Base-by-base conservation (phyloP, 2,113 vertebrate species). In the Propithecus coquereli region DNA sequence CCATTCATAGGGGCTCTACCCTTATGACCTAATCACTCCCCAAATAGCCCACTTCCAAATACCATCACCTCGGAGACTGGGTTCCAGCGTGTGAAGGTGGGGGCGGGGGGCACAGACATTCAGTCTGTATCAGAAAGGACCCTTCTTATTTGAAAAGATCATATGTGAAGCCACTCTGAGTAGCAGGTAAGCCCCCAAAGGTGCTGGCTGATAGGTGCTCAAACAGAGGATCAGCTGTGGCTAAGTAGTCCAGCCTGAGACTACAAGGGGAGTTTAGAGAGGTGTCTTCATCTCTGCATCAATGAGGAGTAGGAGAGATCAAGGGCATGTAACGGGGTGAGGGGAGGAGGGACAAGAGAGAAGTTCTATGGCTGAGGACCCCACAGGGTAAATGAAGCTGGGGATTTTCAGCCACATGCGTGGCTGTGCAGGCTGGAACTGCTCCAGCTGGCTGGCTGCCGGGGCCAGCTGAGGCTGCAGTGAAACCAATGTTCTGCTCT, bases 321-420 rank as follows among this genome's bases (percentile, higher is more conserved):
- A 40, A 34, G 18, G 14, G 30, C 8, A 20, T 70, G 25, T 2
- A 81, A 43, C 7, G 22, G 32, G 57, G 34, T 50, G 14, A 8
- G 40, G 54, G 40, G 59, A 70, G 27, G n/a, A 81, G 37, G 68
- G 12, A n/a, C 43, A 37, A 37, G 32, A 40, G 23, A 59, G 65
- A 12, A 12, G 32, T 22, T 20, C 43, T 66, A 4, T 43, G 90
- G n/a, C 52, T n/a, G 52, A 68, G n/a, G 30, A 77, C 45, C 10
- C 1, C 23, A 0, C 0, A 4, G 57, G 23, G 40, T 4, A 13
- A 27, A 34, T 16, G 27, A 5, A 43, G 17, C 57, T 93, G 34
- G 65, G 70, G 57, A 18, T 73, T 76, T 76, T 17, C 73, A 47
- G 43, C 59, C 17, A 0, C 10, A 8, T 2, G 68, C 25, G 73